phyloP scores from a whole-genome alignment of 2,888 invertebrate species.

The Anagyrus pseudococci region DNA sequence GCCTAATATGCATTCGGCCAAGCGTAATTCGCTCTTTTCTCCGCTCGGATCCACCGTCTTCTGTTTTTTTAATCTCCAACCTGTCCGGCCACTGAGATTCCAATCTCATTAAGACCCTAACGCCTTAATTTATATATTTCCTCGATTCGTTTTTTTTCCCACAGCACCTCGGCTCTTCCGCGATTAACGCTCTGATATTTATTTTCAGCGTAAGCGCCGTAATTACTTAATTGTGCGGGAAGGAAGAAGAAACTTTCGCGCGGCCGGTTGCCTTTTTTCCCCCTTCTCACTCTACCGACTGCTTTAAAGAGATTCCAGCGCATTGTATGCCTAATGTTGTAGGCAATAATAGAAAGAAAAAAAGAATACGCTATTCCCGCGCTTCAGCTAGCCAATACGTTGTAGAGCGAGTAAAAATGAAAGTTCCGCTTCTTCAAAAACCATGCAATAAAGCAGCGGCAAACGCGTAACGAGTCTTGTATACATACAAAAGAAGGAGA shows the following conservation, averaged over 20 bases:
- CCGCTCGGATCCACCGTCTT: neutral
- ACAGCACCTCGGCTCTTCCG: conserved; percentile 11
- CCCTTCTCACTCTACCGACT: too few species aligned
- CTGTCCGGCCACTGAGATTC: conserved; percentile 10
- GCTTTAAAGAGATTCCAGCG: too few species aligned
- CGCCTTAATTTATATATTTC: conserved; percentile 1
- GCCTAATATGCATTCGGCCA: conserved; percentile 5
- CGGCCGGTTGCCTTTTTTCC: too few species aligned
- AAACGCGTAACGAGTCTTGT: too few species aligned
- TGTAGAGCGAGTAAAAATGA: too few species aligned
- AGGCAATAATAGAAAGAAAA: too few species aligned
- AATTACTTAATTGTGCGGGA: conserved; percentile 22
- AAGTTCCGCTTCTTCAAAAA: too few species aligned
- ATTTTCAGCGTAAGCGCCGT: conserved; percentile 15
- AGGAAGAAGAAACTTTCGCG: conserved; percentile 16
- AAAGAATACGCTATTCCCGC: too few species aligned
- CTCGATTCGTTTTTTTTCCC: conserved; percentile 5
- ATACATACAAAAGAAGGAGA: too few species aligned
- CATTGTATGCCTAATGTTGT: too few species aligned
- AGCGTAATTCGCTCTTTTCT: neutral
- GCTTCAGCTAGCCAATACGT: too few species aligned
- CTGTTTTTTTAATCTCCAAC: conserved; percentile 6
- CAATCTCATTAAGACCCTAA: conserved; percentile 16
- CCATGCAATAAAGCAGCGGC: too few species aligned
- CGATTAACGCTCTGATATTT: conserved; percentile 23